These are phyloP conservation scores for Dunckerocampus dactyliophorus DNA, from an alignment of 2,113 vertebrate species.

Conservation along the genomic window DNA sequence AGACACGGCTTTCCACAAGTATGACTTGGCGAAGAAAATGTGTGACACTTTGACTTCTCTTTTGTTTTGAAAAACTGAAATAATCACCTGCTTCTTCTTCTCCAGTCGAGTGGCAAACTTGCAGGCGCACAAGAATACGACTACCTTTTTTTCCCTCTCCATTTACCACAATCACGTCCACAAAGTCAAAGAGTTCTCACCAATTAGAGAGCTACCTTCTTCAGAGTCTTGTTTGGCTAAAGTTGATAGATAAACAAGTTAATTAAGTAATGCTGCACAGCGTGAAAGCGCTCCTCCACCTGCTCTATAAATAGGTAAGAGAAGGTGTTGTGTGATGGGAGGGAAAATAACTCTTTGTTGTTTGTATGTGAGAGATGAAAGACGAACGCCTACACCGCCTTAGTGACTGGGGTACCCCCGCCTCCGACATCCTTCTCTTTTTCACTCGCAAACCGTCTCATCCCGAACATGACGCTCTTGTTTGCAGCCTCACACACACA, in stretches of 20 bases:
- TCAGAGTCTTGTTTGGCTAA: slow-evolving; percentile 1
- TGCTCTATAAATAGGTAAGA: slow-evolving; percentile 47
- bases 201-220: background rate
- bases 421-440: slow-evolving; percentile 3
- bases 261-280: slow-evolving; percentile 37
- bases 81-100: slow-evolving; percentile 1
- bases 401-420: slow-evolving; percentile 43
- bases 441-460: slow-evolving; percentile 13
- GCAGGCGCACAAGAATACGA: no score
- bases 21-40: background rate
- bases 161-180: background rate
- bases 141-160: no score
- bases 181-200: background rate
- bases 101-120: background rate
- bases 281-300: slow-evolving; percentile 19
- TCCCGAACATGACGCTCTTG: slow-evolving; percentile 35
- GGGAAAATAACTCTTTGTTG: slow-evolving; percentile 38
- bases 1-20: background rate
- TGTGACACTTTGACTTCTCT: background rate
- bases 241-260: slow-evolving; percentile 42
- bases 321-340: slow-evolving; percentile 31
- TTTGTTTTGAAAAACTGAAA: background rate
- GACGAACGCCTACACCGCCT: slow-evolving; percentile 49
- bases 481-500: slow-evolving; percentile 6
- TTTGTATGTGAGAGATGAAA: slow-evolving; percentile 60